Evolutionary conservation across 37 sponge, comb jelly and placozoan genomes (phyloP).

Genomic region (Petrosia ficiformis): DNA sequence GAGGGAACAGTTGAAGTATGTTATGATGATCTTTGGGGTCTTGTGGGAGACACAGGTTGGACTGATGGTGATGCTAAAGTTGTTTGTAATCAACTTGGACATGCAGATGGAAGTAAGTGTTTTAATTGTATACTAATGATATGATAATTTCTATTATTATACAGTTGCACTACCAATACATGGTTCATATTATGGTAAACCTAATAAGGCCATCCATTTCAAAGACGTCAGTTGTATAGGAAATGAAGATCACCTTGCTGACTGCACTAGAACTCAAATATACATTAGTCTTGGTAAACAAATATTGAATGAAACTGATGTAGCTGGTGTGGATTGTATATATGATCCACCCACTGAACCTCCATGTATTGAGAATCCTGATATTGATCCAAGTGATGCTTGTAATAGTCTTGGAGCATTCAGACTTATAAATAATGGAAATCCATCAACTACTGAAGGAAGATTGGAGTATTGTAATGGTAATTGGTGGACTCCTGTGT

Average conservation of each 20-base stretch:
- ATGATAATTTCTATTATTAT: background rate
- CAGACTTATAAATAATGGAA: background rate
- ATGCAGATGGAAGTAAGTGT: background rate
- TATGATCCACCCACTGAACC: background rate
- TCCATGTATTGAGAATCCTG: background rate
- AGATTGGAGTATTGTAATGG: constrained; percentile 1
- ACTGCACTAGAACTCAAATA: background rate
- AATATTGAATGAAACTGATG: background rate
- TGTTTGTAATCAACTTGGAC: constrained; percentile 46
- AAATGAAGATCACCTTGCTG: background rate
- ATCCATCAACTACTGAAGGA: background rate
- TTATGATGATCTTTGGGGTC: constrained; percentile 30
- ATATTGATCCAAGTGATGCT: background rate
- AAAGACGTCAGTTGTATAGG: constrained; percentile 1
- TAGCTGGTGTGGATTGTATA: constrained; percentile 6
- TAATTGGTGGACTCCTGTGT: background rate
- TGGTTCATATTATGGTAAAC: constrained; percentile 1
- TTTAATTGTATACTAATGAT: background rate
- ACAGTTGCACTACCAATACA: background rate
- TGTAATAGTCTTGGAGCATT: background rate
- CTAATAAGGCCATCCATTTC: constrained; percentile 10
- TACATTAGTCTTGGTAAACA: background rate
- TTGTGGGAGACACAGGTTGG: constrained; percentile 46
- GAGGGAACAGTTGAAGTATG: constrained; percentile 57
- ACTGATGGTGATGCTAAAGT: constrained; percentile 31